phyloP scores from a whole-genome alignment of 1,140 invertebrate species.

The Dendrolimus punctatus region DNA sequence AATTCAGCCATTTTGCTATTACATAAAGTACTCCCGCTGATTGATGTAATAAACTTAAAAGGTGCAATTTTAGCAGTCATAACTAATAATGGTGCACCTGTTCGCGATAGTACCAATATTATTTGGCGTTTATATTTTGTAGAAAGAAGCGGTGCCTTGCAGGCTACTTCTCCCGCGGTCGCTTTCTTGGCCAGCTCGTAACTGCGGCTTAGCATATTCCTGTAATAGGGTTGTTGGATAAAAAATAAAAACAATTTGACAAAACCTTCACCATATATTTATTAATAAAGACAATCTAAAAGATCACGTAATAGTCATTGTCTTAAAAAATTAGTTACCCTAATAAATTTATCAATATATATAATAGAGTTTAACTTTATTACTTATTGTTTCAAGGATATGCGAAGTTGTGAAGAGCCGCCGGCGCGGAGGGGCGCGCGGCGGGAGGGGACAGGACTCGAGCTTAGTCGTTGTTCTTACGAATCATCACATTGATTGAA shows the following conservation, averaged over 20 bases:
- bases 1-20: no score
- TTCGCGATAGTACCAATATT: no score
- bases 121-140: no score
- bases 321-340: slow-evolving; percentile 71
- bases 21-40: no score
- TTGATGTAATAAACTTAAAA: no score
- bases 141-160: no score
- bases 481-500: slow-evolving; percentile 62
- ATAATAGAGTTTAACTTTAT: slow-evolving; percentile 66
- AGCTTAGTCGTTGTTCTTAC: slow-evolving; percentile 60
- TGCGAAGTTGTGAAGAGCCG: slow-evolving; percentile 66
- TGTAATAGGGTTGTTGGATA: neutral
- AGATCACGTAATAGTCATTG: slow-evolving; percentile 71
- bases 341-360: slow-evolving; percentile 71
- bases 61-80: no score
- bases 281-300: slow-evolving; percentile 73
- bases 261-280: slow-evolving; percentile 72
- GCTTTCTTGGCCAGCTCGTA: no score
- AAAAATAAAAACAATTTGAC: slow-evolving; percentile 62
- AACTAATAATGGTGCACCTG: no score
- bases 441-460: slow-evolving; percentile 42
- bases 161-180: no score
- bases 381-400: slow-evolving; percentile 72
- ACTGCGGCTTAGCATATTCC: no score
- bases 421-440: slow-evolving; percentile 10